These are phyloP conservation scores for Eupithecia pulchellata DNA, from an alignment of 2,888 invertebrate genomes.

Conservation along the genomic window DNA sequence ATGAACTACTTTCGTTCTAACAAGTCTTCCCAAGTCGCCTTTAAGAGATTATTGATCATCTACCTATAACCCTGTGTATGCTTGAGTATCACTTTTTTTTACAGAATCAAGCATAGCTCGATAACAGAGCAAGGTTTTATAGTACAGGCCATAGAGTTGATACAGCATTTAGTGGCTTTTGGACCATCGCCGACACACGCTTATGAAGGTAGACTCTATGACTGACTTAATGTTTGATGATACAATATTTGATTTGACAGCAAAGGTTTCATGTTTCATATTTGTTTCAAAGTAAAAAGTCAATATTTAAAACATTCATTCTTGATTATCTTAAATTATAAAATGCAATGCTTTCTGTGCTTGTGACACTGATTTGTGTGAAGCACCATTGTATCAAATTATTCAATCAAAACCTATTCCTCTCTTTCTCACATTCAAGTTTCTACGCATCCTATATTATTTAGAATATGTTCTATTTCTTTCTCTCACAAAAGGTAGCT, in stretches of 20 bases:
- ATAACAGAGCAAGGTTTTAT: not conserved
- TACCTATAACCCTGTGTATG: too few relatives aligned
- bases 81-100: not conserved
- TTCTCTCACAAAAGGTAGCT: not conserved
- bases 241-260: not conserved
- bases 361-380: slow-evolving; percentile 11
- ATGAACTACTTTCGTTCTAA: too few relatives aligned
- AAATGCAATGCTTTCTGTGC: slow-evolving; percentile 10
- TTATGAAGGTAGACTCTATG: not conserved
- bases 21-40: too few relatives aligned
- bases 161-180: not conserved
- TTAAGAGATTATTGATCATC: too few relatives aligned
- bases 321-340: slow-evolving; percentile 5
- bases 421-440: not conserved
- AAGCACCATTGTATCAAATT: slow-evolving; percentile 2
- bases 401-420: not conserved
- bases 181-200: not conserved
- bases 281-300: not conserved
- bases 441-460: not conserved
- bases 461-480: not conserved
- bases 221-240: not conserved
- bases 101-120: not conserved
- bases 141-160: not conserved
- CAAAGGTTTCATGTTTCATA: not conserved
- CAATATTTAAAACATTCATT: not conserved